Base-by-base conservation (phyloP, 2,797 vertebrate species). In the Amniataba percoides region DNA sequence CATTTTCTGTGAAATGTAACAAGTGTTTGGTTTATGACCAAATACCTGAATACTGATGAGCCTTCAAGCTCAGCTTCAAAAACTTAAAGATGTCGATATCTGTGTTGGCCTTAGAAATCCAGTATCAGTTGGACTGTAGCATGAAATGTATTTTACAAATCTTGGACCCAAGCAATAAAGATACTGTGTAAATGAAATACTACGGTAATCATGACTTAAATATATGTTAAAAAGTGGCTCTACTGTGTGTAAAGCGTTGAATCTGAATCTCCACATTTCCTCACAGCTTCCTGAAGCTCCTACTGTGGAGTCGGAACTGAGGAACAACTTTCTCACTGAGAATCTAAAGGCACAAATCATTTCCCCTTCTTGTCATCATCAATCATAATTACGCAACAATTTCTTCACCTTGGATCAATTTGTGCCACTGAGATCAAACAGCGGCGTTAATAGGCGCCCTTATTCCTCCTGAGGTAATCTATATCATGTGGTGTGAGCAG, bases 331-430 rank as follows among this genome's bases (percentile, higher is more conserved):
- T 83, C 91, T 87, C 77, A 18, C 62, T 65, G 81, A 91, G 91
- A 91, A 91, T 90, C 83, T 87, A 94, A 93, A 94, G 94, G 94
- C 95, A 91, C 66, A 76, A 89, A 87, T 94, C 93, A 96, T 96
- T 96, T 95, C 93, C 86, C 58, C 90, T 92, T 94, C 76, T 67
- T 87, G 89, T 82, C 94, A 93, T 94, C 96, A 98, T 98, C 95
- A 95, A 97, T 98, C 97, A 97, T 96, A 96, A 95, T 95, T 95
- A 96, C 62, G 92, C 96, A 94, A 96, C 96, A 94, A 95, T 96
- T 97, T 97, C 97, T 96, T 98, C 97, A 97, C 96, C 96, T 98
- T 98, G 97, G 95, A 97, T 97, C 97, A 96, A 98, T 98, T 98
- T 97, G 95, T 96, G 95, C 95, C 96, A 91, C 84, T 88, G 91